Percentiles rank a stretch among this genome's conserved stretches.
These are phyloP conservation scores for Lacanobia oleracea DNA, from an alignment of 2,888 invertebrate genomes.

Conservation along the genomic window DNA sequence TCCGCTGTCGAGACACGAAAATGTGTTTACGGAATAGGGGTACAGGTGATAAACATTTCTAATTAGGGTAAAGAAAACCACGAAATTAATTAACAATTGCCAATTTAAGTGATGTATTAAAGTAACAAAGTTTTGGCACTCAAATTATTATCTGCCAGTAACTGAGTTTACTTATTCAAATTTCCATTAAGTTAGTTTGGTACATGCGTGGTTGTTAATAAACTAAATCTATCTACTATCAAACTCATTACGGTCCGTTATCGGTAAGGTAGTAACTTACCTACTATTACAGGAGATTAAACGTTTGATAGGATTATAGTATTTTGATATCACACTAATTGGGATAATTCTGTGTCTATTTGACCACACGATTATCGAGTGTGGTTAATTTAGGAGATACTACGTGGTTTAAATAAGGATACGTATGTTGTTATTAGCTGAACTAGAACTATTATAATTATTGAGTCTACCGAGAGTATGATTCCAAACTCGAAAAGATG, in stretches of 20 bases:
- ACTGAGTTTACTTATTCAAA: conserved; percentile 51
- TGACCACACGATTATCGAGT: conserved; percentile 45
- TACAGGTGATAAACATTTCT: conserved; percentile 24
- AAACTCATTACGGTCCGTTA: conserved; percentile 36
- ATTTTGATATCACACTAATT: conserved; percentile 49
- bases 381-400: conserved; percentile 43
- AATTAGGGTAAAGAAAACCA: conserved; percentile 7
- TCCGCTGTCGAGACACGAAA: no score
- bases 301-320: conserved; percentile 46
- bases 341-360: conserved; percentile 48
- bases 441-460: background rate
- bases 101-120: conserved; percentile 12
- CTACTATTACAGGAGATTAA: conserved; percentile 30
- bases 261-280: conserved; percentile 15
- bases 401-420: conserved; percentile 19
- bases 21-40: no score
- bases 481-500: background rate
- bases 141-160: conserved; percentile 43
- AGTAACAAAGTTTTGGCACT: conserved; percentile 30
- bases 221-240: conserved; percentile 11
- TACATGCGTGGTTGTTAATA: conserved; percentile 20
- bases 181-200: conserved; percentile 42
- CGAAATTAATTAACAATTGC: conserved; percentile 18
- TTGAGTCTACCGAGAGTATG: background rate
- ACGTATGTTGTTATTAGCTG: background rate